Evolutionary conservation across 1,140 invertebrate species (phyloP).

Genomic region (Dreissena rostriformis): DNA sequence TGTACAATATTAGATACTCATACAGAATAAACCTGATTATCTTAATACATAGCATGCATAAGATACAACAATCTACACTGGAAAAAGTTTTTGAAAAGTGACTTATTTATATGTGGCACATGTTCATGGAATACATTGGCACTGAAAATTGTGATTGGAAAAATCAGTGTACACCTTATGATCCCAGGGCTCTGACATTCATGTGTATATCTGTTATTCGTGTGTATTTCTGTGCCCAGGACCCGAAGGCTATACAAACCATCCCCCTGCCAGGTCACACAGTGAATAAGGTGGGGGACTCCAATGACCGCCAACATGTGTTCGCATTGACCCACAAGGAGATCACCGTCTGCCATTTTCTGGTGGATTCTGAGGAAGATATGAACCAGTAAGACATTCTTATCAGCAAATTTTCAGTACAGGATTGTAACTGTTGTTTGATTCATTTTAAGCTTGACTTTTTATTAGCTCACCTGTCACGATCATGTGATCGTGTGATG

Average conservation of each 20-base stretch:
- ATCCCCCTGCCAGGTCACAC: constrained; percentile 86
- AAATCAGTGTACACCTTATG: no score
- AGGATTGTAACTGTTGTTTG: neutral
- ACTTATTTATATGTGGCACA: no score
- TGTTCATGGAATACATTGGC: no score
- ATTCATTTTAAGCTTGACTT: neutral
- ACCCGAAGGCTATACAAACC: constrained; percentile 84
- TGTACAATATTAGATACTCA: no score
- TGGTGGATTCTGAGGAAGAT: constrained; percentile 82
- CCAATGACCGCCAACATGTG: constrained; percentile 81
- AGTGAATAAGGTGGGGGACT: constrained; percentile 75
- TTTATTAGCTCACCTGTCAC: no score
- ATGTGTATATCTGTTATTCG: neutral
- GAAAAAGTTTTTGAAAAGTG: no score
- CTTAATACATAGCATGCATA: no score
- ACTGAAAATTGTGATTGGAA: no score
- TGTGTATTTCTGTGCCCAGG: constrained; percentile 66
- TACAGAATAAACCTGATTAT: no score
- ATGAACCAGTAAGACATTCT: constrained; percentile 80
- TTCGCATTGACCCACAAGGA: constrained; percentile 84
- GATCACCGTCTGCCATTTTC: constrained; percentile 83
- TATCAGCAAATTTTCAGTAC: neutral
- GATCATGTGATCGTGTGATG: no score
- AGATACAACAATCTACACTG: no score
- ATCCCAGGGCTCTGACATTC: no score